phyloP scores from a whole-genome alignment of 2,113 vertebrate genomes.

The Phasianus colchicus region DNA sequence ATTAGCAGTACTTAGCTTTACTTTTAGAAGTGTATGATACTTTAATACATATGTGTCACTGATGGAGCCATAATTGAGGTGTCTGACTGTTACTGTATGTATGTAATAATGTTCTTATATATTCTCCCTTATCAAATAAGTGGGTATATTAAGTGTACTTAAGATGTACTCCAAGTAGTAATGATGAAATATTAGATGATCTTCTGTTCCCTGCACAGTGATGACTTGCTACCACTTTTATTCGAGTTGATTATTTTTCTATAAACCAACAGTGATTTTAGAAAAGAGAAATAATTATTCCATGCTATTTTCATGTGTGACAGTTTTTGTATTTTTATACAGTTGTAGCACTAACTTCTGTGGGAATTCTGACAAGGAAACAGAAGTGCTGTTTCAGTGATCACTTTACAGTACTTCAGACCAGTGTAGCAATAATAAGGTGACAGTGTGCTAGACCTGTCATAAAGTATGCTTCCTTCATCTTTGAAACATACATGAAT shows the following conservation, averaged over 20 bases:
- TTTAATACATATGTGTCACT: background rate
- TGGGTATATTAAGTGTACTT: background rate
- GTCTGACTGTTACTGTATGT: background rate
- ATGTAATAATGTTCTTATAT: background rate
- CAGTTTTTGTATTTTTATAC: background rate
- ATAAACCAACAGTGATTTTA: background rate
- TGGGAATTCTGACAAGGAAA: background rate
- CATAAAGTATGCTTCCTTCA: background rate
- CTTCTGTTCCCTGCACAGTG: background rate
- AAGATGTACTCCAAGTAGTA: background rate
- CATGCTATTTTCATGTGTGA: background rate
- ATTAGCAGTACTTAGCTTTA: background rate
- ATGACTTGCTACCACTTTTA: background rate
- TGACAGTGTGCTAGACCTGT: background rate
- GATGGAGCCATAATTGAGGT: background rate
- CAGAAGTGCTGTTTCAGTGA: background rate
- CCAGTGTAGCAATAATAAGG: background rate
- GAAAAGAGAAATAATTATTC: background rate
- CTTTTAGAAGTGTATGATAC: background rate
- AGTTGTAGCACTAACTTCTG: background rate
- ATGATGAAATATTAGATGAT: background rate
- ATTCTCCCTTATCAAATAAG: background rate
- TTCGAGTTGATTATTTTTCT: background rate
- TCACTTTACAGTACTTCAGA: background rate
- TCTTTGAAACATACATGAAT: background rate